These are phyloP conservation scores for Maniola jurtina DNA, from an alignment of 1,140 invertebrate species.

Conservation along the genomic window DNA sequence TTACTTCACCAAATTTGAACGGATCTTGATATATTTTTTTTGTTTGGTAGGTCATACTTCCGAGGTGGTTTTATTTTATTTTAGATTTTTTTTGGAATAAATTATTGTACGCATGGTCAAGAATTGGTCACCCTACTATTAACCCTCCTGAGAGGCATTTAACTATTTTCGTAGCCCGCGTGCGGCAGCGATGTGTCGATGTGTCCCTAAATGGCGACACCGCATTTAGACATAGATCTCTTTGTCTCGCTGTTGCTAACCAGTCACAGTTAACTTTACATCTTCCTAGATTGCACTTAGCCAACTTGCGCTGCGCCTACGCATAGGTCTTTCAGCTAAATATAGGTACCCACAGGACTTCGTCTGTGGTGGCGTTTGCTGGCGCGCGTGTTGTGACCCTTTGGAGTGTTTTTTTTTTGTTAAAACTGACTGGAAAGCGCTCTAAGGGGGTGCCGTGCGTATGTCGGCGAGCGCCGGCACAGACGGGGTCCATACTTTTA, in stretches of 20 bases:
- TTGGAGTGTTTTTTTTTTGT: too few relatives aligned
- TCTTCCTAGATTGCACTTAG: background rate
- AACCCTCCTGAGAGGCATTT: conserved; percentile 21
- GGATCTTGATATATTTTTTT: too few relatives aligned
- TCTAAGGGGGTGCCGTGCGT: too few relatives aligned
- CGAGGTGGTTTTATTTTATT: too few relatives aligned
- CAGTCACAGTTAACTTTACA: background rate
- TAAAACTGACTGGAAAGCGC: too few relatives aligned
- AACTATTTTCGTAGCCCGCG: conserved; percentile 26
- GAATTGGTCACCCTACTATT: conserved; percentile 10
- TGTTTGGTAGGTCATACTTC: too few relatives aligned
- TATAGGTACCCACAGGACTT: background rate
- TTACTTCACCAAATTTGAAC: too few relatives aligned
- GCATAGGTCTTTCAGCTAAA: background rate
- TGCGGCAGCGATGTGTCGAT: conserved; percentile 22
- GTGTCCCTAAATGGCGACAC: conserved; percentile 28
- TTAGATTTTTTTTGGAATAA: too few relatives aligned
- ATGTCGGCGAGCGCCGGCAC: too few relatives aligned
- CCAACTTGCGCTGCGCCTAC: background rate
- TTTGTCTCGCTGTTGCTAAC: conserved; percentile 7
- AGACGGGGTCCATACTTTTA: too few relatives aligned
- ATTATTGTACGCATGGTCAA: background rate
- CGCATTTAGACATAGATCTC: conserved; percentile 24
- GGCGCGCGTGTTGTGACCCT: too few relatives aligned
- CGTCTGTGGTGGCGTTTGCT: too few relatives aligned